Conservation (phyloP, 2,888 invertebrate species). For the Hymenopus coronatus region DNA sequence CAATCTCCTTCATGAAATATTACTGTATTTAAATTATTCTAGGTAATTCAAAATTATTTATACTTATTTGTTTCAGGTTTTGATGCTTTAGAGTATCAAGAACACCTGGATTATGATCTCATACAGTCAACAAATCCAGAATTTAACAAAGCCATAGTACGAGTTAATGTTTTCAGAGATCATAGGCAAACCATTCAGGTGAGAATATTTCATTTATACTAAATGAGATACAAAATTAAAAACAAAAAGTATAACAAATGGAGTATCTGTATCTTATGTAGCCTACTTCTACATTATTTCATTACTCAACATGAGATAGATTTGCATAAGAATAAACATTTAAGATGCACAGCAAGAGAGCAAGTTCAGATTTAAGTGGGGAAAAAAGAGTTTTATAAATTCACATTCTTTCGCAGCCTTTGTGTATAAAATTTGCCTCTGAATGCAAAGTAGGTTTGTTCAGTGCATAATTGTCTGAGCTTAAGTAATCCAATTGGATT, state of each 20-base stretch:
- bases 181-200: conserved; percentile 92
- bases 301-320: no score
- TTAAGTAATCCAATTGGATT: no score
- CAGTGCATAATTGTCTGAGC: no score
- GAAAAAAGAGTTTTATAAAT: no score
- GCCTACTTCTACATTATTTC: no score
- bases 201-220: conserved; percentile 32
- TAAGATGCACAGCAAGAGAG: no score
- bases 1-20: not conserved
- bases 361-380: no score
- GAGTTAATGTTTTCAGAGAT: conserved; percentile 86
- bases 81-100: conserved; percentile 90
- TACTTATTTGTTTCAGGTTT: conserved; percentile 55
- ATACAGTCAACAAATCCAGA: conserved; percentile 94
- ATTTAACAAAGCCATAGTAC: conserved; percentile 92
- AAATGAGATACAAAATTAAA: no score
- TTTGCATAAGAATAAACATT: no score
- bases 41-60: conserved; percentile 15
- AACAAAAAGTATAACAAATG: not conserved
- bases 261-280: not conserved
- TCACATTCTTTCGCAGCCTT: no score
- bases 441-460: no score
- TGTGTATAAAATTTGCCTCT: no score
- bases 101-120: conserved; percentile 93
- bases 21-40: not conserved